A percentile compares a stretch with the other conserved stretches of the same genome.
These are phyloP conservation scores for Rhingia campestris DNA, from an alignment of 2,888 invertebrate genomes.

Conservation along the genomic window DNA sequence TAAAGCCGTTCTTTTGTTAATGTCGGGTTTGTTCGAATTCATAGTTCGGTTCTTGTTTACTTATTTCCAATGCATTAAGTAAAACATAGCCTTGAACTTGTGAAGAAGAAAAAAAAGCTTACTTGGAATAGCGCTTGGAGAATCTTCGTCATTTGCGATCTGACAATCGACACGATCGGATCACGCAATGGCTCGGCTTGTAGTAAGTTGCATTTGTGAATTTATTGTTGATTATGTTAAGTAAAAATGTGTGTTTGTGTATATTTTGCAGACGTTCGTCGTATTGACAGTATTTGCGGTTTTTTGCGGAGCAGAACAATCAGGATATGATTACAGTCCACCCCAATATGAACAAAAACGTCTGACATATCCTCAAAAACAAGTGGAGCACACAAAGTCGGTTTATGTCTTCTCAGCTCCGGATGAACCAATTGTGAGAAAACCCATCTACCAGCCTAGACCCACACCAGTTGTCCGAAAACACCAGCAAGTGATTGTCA, in stretches of 20 bases:
- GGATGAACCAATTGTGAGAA: background rate
- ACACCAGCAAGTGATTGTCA: constrained; percentile 69
- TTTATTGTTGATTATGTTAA: background rate
- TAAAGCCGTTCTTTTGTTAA: constrained; percentile 5
- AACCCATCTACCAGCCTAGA: background rate
- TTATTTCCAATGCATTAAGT: constrained; percentile 32
- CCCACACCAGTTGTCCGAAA: constrained; percentile 31
- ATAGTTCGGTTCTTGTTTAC: constrained; percentile 20
- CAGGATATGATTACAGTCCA: constrained; percentile 32
- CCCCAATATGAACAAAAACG: background rate
- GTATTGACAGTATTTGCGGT: constrained; percentile 19
- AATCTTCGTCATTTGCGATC: constrained; percentile 51
- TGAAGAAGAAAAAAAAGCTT: constrained; percentile 30
- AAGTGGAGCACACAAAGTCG: constrained; percentile 35
- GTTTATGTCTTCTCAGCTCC: constrained; percentile 46
- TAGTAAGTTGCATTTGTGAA: constrained; percentile 33
- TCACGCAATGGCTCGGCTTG: constrained; percentile 31
- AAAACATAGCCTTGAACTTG: constrained; percentile 63
- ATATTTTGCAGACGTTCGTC: background rate
- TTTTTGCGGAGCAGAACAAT: constrained; percentile 20
- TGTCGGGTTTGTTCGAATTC: constrained; percentile 4
- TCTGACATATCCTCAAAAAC: background rate
- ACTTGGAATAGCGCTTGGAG: constrained; percentile 19
- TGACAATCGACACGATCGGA: constrained; percentile 52
- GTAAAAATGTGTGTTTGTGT: background rate